These are phyloP conservation scores for Nymphalis urticae DNA, from an alignment of 2,888 invertebrate species.

Conservation along the genomic window DNA sequence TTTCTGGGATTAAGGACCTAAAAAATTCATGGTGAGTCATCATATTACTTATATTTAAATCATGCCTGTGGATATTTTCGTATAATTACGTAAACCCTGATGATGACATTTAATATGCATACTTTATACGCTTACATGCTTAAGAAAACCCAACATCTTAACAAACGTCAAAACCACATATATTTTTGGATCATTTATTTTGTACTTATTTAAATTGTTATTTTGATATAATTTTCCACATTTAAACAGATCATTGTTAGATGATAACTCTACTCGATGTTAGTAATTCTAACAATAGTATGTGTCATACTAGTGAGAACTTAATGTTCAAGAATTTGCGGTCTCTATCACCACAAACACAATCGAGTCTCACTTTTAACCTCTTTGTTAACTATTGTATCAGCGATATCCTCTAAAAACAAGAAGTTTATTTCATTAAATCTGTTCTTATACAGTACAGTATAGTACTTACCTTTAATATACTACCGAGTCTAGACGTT, in stretches of 20 bases:
- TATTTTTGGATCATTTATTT: no score
- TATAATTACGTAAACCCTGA: background rate
- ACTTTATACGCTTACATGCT: background rate
- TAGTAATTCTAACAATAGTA: background rate
- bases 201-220: no score
- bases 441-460: background rate
- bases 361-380: conserved; percentile 6
- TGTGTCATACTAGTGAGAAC: conserved; percentile 14
- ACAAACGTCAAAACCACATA: background rate
- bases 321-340: conserved; percentile 34
- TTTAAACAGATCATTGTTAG: background rate
- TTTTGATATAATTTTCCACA: background rate
- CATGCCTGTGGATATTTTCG: background rate
- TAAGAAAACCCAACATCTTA: background rate
- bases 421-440: background rate
- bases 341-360: conserved; percentile 26
- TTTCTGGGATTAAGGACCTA: conserved; percentile 80
- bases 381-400: background rate
- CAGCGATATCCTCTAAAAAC: background rate
- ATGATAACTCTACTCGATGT: background rate
- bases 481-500: background rate
- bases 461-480: no score
- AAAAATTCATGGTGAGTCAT: conserved; percentile 82
- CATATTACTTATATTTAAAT: background rate
- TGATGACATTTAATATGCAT: background rate